Evolutionary conservation across 2,797 vertebrate genomes (phyloP).

Genomic region (Xenopus petersii): DNA sequence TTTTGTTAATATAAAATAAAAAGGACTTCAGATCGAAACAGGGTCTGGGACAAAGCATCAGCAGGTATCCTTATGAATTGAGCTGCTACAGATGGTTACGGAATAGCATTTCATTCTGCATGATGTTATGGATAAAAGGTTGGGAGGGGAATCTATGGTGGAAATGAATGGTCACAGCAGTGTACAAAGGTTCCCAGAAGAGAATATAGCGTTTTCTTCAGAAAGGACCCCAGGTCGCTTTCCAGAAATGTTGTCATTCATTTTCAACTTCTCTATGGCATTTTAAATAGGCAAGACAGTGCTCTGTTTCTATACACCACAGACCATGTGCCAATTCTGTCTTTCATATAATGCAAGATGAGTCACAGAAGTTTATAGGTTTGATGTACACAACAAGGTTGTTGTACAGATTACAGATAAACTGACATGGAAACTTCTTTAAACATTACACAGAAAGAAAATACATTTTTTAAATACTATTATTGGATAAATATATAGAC

Average conservation of each 20-base stretch:
- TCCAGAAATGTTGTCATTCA: constrained; percentile 59
- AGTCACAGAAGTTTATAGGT: no score
- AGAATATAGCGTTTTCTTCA: constrained; percentile 61
- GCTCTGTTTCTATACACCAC: background rate
- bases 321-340: background rate
- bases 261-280: constrained; percentile 55
- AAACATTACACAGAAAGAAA: no score
- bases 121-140: constrained; percentile 70
- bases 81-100: constrained; percentile 78
- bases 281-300: background rate
- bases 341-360: no score
- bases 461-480: no score
- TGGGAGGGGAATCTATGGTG: constrained; percentile 67
- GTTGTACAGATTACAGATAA: no score
- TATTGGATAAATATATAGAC: no score
- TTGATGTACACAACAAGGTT: no score
- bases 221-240: constrained; percentile 62
- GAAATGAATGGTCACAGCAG: constrained; percentile 67
- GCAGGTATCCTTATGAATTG: constrained; percentile 72
- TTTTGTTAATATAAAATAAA: constrained; percentile 81
- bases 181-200: constrained; percentile 62
- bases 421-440: no score
- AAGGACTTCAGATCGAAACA: constrained; percentile 74
- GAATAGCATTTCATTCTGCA: constrained; percentile 76
- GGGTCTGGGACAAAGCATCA: constrained; percentile 72